phyloP scores from a whole-genome alignment of 2,797 vertebrate genomes.

The Sebastiscus albofasciatus region DNA sequence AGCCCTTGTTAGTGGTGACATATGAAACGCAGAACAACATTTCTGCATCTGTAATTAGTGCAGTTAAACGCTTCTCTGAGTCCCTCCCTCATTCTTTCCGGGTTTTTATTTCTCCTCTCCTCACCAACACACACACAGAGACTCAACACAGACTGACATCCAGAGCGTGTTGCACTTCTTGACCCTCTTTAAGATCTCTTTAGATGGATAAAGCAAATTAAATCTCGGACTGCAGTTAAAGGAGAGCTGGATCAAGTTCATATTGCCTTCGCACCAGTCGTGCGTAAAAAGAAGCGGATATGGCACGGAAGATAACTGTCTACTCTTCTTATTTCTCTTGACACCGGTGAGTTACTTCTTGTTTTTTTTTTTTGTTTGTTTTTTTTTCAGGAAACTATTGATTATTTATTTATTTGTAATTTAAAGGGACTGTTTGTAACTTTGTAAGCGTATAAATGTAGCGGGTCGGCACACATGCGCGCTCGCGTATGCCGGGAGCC shows the following conservation, averaged over 20 bases:
- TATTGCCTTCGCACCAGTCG: background rate
- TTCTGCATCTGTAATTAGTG: background rate
- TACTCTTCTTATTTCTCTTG: background rate
- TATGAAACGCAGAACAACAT: background rate
- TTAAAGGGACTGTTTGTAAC: too few species aligned
- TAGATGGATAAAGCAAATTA: background rate
- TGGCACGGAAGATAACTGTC: background rate
- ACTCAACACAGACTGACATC: background rate
- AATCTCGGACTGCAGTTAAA: background rate
- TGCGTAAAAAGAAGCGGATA: constrained; percentile 11
- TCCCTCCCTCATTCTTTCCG: constrained; percentile 16
- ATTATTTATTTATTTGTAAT: too few species aligned
- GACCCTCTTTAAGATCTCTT: background rate
- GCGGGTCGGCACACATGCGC: too few species aligned
- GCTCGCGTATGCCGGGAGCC: too few species aligned
- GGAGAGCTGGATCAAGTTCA: background rate
- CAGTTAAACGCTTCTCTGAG: background rate
- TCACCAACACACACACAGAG: background rate
- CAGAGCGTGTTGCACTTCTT: background rate
- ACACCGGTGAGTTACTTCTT: background rate
- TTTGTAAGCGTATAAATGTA: too few species aligned
- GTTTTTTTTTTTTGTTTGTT: background rate
- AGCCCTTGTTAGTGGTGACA: background rate
- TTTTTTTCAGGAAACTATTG: fast-evolving
- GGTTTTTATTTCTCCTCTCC: background rate